A percentile compares a stretch with the other conserved stretches of the same genome.
These are phyloP conservation scores for Drosophila mercatorum DNA, from an alignment of 2,888 invertebrate genomes.

Conservation along the genomic window DNA sequence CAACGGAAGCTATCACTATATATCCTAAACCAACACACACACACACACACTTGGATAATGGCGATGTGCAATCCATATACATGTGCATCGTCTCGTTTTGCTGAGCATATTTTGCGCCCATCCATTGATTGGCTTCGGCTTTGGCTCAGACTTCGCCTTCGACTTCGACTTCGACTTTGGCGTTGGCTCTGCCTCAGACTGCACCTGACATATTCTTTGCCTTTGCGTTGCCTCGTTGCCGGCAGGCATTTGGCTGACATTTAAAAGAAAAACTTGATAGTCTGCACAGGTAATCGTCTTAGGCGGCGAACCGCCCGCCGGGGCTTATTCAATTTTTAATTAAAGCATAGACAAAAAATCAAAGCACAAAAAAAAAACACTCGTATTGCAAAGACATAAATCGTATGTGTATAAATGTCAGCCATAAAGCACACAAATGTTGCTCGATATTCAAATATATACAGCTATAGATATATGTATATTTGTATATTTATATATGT, in stretches of 20 bases:
- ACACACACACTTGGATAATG: neutral
- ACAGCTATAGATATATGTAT: too few relatives aligned
- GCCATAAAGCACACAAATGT: neutral
- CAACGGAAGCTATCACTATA: slow-evolving; percentile 4
- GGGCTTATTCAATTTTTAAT: slow-evolving; percentile 19
- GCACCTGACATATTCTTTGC: slow-evolving; percentile 13
- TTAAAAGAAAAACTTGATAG: slow-evolving; percentile 22
- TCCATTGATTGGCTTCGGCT: slow-evolving; percentile 31
- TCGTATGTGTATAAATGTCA: neutral
- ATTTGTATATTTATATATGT: neutral
- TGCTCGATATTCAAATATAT: neutral
- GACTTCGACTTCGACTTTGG: neutral
- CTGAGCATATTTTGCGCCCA: neutral
- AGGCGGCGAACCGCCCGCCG: neutral
- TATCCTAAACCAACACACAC: neutral
- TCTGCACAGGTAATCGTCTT: slow-evolving; percentile 29
- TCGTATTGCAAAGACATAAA: too few relatives aligned
- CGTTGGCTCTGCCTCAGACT: neutral
- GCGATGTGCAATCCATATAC: neutral
- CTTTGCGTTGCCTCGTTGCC: neutral
- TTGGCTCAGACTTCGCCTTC: neutral
- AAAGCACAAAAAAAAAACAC: neutral
- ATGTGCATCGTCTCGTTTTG: neutral
- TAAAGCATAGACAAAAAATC: neutral
- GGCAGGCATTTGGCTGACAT: slow-evolving; percentile 14